phyloP scores from a whole-genome alignment of 2,888 invertebrate genomes.

The Mimas tiliae region DNA sequence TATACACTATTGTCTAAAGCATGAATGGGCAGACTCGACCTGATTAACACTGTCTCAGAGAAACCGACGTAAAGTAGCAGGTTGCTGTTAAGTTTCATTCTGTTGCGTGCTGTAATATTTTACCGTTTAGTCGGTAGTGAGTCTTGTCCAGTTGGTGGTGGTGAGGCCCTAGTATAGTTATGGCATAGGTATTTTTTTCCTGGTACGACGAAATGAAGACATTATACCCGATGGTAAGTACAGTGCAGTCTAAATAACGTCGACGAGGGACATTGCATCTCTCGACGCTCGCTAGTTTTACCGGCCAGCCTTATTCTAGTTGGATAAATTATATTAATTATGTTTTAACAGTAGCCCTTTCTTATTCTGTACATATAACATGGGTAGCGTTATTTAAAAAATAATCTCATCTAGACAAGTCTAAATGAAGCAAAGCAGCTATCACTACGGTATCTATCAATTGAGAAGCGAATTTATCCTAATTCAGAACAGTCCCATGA shows the following conservation, averaged over 20 bases:
- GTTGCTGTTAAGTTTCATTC: too few relatives aligned
- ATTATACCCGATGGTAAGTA: not conserved
- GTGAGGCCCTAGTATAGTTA: not conserved
- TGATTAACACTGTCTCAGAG: too few relatives aligned
- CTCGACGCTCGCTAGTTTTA: too few relatives aligned
- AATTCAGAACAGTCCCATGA: constrained; percentile 25
- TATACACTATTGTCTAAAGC: too few relatives aligned
- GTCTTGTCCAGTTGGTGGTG: too few relatives aligned
- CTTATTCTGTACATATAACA: not conserved
- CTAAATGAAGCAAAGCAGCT: constrained; percentile 61
- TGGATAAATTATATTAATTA: too few relatives aligned
- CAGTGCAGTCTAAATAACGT: not conserved
- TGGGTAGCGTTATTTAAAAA: not conserved
- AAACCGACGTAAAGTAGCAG: too few relatives aligned
- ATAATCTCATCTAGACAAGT: constrained; percentile 30
- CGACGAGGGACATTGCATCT: not conserved
- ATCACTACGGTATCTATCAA: constrained; percentile 36
- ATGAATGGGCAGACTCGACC: too few relatives aligned
- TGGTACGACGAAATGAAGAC: not conserved
- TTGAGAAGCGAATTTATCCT: constrained; percentile 16
- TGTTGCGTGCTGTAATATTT: too few relatives aligned
- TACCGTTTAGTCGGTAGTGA: too few relatives aligned
- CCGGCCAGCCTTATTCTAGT: too few relatives aligned
- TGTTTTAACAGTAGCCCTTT: not conserved
- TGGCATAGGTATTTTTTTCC: not conserved